Percentiles rank a stretch among this genome's conserved stretches.
phyloP scores from a whole-genome alignment of 2,113 vertebrate genomes.

The Nothobranchius kuhntae region DNA sequence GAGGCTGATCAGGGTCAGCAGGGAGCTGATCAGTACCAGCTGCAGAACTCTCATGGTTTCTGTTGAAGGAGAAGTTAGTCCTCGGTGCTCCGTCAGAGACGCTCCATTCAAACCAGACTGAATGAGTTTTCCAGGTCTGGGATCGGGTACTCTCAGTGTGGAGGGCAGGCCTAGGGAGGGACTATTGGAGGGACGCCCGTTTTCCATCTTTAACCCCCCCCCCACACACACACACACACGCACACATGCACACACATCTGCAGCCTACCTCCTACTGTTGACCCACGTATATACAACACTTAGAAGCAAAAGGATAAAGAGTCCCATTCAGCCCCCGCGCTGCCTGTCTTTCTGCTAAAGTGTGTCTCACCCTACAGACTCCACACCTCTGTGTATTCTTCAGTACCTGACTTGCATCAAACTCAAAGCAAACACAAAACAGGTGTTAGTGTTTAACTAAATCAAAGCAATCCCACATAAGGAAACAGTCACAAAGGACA shows the following conservation, averaged over 20 bases:
- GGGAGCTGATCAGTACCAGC: constrained; percentile 36
- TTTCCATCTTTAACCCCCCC: background rate
- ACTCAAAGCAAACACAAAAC: no score
- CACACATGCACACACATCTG: constrained; percentile 8
- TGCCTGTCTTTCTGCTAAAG: no score
- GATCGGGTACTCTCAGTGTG: constrained; percentile 64
- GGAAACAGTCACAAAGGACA: no score
- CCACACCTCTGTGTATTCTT: no score
- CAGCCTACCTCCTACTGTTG: constrained; percentile 38
- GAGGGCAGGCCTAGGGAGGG: constrained; percentile 71
- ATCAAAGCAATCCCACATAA: no score
- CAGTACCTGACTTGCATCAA: no score
- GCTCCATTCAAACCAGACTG: constrained; percentile 76
- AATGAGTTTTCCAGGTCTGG: constrained; percentile 74
- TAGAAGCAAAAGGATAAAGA: background rate
- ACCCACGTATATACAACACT: constrained; percentile 6
- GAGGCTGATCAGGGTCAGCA: constrained; percentile 66
- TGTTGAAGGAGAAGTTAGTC: constrained; percentile 63
- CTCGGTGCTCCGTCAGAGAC: constrained; percentile 62
- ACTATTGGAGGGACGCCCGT: constrained; percentile 55
- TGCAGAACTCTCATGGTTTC: constrained; percentile 63
- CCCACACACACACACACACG: no score
- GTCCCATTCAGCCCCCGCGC: background rate
- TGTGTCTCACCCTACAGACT: no score
- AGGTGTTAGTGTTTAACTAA: no score